phyloP scores from a whole-genome alignment of 2,888 invertebrate species.

The Conus canariensis region DNA sequence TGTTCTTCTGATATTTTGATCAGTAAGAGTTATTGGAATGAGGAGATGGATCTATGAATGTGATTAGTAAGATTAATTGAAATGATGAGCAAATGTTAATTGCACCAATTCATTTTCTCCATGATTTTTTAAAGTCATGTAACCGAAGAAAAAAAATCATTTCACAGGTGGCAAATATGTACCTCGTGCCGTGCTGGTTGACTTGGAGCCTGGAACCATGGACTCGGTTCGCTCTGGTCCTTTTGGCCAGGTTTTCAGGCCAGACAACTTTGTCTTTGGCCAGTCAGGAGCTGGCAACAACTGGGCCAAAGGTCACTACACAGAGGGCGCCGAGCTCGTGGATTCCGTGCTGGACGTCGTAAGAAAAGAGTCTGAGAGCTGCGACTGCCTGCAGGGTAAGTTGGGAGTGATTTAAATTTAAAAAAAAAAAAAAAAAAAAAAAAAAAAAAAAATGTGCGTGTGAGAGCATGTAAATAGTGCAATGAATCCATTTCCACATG shows the following conservation, averaged over 20 bases:
- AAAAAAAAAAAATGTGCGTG: not conserved
- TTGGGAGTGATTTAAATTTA: not conserved
- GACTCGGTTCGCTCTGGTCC: constrained; percentile 97
- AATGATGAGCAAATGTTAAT: no score
- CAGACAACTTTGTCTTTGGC: constrained; percentile 95
- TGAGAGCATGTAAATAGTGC: not conserved
- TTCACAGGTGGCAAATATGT: constrained; percentile 83
- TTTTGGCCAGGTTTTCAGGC: constrained; percentile 95
- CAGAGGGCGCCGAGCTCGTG: constrained; percentile 52
- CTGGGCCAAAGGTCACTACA: constrained; percentile 54
- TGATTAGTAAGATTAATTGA: no score
- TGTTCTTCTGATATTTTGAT: not conserved
- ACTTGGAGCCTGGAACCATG: constrained; percentile 98
- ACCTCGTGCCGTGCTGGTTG: constrained; percentile 94
- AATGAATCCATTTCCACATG: not conserved
- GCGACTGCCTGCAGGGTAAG: constrained; percentile 52
- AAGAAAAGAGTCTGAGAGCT: constrained; percentile 49
- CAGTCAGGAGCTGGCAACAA: constrained; percentile 64
- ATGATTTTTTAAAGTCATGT: not conserved
- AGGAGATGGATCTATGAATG: no score
- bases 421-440: no score
- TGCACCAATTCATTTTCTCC: not conserved
- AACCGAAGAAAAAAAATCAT: not conserved
- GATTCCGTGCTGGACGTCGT: constrained; percentile 52
- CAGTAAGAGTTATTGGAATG: not conserved